phyloP scores from a whole-genome alignment of 2,113 vertebrate species.

The Mus spicilegus region DNA sequence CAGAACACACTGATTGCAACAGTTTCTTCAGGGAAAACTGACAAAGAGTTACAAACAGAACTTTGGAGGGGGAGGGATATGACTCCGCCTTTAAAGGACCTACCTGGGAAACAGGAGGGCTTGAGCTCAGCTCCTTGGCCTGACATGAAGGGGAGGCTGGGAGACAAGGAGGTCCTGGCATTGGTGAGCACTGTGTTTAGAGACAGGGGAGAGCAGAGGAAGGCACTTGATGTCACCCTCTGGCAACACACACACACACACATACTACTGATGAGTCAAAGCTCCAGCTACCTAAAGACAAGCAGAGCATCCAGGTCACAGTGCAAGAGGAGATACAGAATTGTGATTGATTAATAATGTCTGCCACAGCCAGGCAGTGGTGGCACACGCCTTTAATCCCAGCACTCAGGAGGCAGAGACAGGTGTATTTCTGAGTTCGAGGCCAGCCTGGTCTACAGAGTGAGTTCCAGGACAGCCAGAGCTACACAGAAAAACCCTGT shows the following conservation, averaged over 20 bases:
- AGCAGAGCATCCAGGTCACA: background rate
- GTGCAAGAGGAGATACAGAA: background rate
- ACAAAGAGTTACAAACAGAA: background rate
- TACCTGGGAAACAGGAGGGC: background rate
- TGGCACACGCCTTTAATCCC: no score
- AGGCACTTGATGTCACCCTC: background rate
- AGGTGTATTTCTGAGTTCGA: no score
- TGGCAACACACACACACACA: accelerated
- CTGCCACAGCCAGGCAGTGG: no score
- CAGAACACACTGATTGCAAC: background rate
- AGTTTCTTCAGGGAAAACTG: background rate
- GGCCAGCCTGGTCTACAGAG: no score
- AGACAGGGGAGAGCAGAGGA: background rate
- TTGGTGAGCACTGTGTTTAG: background rate
- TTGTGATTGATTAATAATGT: no score
- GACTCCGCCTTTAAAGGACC: background rate
- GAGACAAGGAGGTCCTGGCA: background rate
- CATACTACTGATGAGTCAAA: background rate
- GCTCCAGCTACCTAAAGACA: background rate
- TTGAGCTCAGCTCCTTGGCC: background rate
- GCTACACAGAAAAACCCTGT: no score
- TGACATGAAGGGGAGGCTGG: background rate
- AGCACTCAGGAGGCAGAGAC: no score
- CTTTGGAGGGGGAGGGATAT: no score
- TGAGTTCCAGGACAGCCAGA: no score